Evolutionary conservation across 2,888 invertebrate genomes (phyloP).

Genomic region (Nymphalis c-album): DNA sequence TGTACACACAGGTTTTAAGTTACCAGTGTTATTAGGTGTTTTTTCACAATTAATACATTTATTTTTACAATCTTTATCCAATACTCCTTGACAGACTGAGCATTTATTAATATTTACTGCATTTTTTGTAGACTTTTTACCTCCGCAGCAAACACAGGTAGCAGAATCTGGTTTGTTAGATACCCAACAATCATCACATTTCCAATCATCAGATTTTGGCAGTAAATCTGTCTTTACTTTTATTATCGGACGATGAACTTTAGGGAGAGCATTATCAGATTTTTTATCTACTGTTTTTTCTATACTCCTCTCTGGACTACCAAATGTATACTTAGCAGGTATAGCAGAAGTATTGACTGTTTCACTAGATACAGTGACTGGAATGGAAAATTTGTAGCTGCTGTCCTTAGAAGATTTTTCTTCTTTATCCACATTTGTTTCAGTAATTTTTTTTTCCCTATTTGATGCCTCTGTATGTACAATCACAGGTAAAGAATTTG

Average conservation of each 20-base stretch:
- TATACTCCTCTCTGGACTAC: conserved; percentile 49
- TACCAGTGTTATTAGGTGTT: conserved; percentile 36
- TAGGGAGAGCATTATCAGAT: not conserved
- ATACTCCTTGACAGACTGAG: conserved; percentile 48
- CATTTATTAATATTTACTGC: conserved; percentile 43
- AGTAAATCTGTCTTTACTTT: conserved; percentile 34
- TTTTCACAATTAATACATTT: conserved; percentile 54
- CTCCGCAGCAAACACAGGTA: conserved; percentile 58
- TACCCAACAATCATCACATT: conserved; percentile 57
- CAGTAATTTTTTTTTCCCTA: not conserved
- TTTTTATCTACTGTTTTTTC: conserved; percentile 2
- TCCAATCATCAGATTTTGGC: conserved; percentile 46
- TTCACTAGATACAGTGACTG: conserved; percentile 52
- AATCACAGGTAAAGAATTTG: conserved; percentile 1
- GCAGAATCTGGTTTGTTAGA: conserved; percentile 52
- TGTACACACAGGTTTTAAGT: conserved; percentile 31
- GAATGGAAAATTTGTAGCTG: conserved; percentile 58
- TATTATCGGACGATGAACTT: not conserved
- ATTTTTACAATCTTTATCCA: conserved; percentile 43
- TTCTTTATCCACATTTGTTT: not conserved
- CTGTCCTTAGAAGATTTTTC: conserved; percentile 38
- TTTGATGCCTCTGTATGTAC: not conserved
- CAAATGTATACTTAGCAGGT: conserved; percentile 53
- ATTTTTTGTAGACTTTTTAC: conserved; percentile 40
- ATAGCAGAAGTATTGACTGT: conserved; percentile 34